phyloP scores from a whole-genome alignment of 2,888 invertebrate species.

The Hypercompe scribonia region DNA sequence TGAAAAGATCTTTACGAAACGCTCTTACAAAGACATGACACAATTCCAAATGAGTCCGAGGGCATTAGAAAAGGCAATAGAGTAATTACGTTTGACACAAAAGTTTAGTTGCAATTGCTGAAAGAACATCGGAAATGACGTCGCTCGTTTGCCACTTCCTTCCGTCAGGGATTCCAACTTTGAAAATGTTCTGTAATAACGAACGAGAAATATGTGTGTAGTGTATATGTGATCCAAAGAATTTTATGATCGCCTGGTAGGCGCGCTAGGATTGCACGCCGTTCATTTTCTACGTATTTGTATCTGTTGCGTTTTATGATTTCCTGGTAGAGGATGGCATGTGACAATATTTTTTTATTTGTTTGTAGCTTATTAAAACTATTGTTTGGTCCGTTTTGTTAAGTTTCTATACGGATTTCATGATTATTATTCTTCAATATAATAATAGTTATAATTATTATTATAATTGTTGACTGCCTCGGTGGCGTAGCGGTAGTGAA shows the following conservation, averaged over 20 bases:
- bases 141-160: slow-evolving; percentile 61
- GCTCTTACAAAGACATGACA: slow-evolving; percentile 44
- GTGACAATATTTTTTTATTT: slow-evolving; percentile 51
- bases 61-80: slow-evolving; percentile 47
- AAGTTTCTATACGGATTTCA: neutral
- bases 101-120: slow-evolving; percentile 61
- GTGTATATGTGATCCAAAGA: slow-evolving; percentile 30
- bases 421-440: too few relatives aligned
- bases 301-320: slow-evolving; percentile 40
- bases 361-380: slow-evolving; percentile 30
- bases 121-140: slow-evolving; percentile 61
- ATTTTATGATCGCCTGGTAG: slow-evolving; percentile 48
- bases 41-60: slow-evolving; percentile 41
- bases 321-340: slow-evolving; percentile 43
- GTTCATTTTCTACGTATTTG: slow-evolving; percentile 40
- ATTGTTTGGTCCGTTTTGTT: neutral
- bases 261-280: slow-evolving; percentile 9
- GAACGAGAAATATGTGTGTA: slow-evolving; percentile 35
- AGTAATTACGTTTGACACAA: slow-evolving; percentile 65
- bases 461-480: too few relatives aligned
- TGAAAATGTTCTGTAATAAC: slow-evolving; percentile 50
- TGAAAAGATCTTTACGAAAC: slow-evolving; percentile 45
- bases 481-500: too few relatives aligned
- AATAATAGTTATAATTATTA: too few relatives aligned
- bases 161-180: slow-evolving; percentile 47